Base-by-base conservation (phyloP, 2,113 vertebrate species). In the Lophochroa leadbeateri region DNA sequence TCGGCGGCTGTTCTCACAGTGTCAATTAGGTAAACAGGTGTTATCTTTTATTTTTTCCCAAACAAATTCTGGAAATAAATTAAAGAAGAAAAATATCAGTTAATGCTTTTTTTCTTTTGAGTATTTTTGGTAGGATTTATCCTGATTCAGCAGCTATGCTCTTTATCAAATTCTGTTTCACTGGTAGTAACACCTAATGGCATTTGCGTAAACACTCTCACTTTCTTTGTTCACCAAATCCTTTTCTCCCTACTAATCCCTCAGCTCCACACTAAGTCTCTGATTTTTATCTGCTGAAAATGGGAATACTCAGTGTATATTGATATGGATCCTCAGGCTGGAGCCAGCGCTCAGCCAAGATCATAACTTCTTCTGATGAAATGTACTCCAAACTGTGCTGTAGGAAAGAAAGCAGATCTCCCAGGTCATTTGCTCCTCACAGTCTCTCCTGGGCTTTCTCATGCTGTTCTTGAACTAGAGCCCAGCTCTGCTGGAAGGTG, bases 381-480 rank as follows among this genome's bases (percentile, higher is more conserved):
- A 61, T 10, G 13, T 63, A 10, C 3, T 41, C 37, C 39, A 58
- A 29, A 81, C 10, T 23, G 17, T 69, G 19, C 19, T 39, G 11
- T 29, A 44, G 33, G 13, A 11, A 69, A 43, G 24, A 88, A 82
- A 60, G 3, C 31, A 50, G 5, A 53, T 23, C 39, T 69, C 27
- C 18, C 5, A 47, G 19, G 10, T 47, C 52, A 33, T 50, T 19
- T 57, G 1, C 21, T 61, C 72, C 47, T 57, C 10, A 17, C 18
- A 65, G 8, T 46, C 5, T 65, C 16, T 55, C 24, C 19, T 65
- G 28, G 18, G 11, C 21, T 90, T 61, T 81, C 24, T 83, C 13
- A 41, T 4, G 7, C 1, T 69, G 10, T 23, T 1, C 0, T 0
- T 10, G 11, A 21, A 8, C 13, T 17, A 78, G 43, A 60, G 17